Percentiles rank a stretch among this genome's conserved stretches.
Conservation (phyloP, 2,797 vertebrate genomes). For the Anabacerthia variegaticeps region DNA sequence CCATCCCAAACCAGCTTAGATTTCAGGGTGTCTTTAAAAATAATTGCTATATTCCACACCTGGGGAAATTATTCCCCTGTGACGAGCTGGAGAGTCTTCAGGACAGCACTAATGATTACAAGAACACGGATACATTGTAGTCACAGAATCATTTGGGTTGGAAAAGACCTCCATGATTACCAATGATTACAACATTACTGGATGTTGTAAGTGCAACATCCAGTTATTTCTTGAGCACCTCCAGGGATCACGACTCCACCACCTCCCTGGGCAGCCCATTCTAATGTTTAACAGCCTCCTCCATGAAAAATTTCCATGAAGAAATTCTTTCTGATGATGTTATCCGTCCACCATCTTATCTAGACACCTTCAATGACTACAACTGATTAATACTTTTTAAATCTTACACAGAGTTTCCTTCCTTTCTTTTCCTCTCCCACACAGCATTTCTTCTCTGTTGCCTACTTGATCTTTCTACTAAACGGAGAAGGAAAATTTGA, state of each 20-base stretch:
- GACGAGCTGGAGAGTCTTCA: background rate
- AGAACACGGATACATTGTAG: background rate
- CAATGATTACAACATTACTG: too few relatives aligned
- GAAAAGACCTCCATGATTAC: background rate
- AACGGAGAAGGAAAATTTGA: background rate
- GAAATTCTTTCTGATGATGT: background rate
- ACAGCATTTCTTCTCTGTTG: background rate
- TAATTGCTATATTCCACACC: background rate
- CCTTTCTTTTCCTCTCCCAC: background rate
- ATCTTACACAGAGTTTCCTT: background rate
- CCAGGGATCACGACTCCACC: background rate
- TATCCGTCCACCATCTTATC: background rate
- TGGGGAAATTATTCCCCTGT: background rate
- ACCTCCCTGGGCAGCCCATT: background rate
- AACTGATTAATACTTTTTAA: background rate
- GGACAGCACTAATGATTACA: background rate
- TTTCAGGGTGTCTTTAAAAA: background rate
- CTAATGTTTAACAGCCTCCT: background rate
- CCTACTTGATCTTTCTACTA: background rate
- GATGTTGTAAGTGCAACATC: too few relatives aligned
- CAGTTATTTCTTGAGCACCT: background rate
- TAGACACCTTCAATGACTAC: background rate
- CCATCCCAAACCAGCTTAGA: background rate
- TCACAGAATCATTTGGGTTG: background rate
- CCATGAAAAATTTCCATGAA: background rate